A percentile compares a stretch with the other conserved stretches of the same genome.
Conservation (phyloP, 1,140 invertebrate species). For the Tigriopus japonicus region DNA sequence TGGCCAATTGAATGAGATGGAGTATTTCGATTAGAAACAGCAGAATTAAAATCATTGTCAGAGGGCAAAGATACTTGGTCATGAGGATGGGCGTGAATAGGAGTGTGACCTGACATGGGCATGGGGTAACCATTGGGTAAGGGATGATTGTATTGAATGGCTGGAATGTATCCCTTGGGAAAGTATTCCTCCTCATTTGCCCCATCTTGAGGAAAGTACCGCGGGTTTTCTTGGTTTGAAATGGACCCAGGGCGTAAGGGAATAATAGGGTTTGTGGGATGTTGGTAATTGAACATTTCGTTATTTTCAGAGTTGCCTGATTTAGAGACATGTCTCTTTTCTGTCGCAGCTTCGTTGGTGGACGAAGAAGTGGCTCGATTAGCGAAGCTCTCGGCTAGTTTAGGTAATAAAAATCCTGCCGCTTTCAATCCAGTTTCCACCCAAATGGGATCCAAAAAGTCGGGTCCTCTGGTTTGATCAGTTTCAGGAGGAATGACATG, state of each 20-base stretch:
- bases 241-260: not conserved
- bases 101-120: not conserved
- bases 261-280: not conserved
- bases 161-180: not conserved
- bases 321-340: not conserved
- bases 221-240: not conserved
- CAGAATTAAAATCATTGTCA: not conserved
- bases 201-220: not conserved
- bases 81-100: not conserved
- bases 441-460: constrained; percentile 8
- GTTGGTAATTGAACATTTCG: not conserved
- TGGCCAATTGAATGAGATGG: too few relatives aligned
- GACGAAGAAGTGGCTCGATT: not conserved
- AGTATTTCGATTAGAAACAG: too few relatives aligned
- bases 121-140: not conserved
- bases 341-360: not conserved
- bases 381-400: not conserved
- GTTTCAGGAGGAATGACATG: not conserved
- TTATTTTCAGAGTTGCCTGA: not conserved
- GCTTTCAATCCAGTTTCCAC: not conserved
- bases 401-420: too few relatives aligned
- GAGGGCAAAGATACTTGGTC: not conserved
- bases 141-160: not conserved
- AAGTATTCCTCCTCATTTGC: not conserved
- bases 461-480: constrained; percentile 6